Evolutionary conservation across 2,797 vertebrate genomes (phyloP).

Genomic region (Cuculus canorus): DNA sequence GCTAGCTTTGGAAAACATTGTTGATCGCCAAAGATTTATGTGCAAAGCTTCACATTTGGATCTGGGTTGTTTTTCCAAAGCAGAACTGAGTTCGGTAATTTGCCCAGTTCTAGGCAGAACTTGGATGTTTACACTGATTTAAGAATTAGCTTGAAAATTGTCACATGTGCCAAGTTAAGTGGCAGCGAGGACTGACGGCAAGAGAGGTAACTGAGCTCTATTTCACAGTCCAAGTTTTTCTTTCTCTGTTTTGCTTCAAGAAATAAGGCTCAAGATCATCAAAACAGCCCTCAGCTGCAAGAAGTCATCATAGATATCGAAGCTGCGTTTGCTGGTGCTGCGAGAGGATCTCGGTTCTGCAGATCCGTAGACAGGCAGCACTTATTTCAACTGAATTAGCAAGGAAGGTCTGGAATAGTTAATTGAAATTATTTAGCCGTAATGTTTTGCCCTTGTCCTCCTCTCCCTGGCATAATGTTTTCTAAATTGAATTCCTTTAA

Average conservation of each 20-base stretch:
- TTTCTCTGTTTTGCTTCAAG: neutral
- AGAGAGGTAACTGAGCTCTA: neutral
- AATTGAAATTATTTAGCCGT: conserved; percentile 56
- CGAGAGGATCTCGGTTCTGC: neutral
- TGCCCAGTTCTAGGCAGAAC: neutral
- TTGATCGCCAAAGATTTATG: neutral
- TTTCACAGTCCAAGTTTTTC: neutral
- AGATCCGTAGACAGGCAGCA: conserved; percentile 31
- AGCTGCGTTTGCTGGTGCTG: neutral
- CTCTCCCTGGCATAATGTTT: neutral
- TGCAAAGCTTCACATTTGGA: neutral
- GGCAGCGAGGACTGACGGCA: neutral
- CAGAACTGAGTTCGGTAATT: neutral
- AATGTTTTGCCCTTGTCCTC: neutral
- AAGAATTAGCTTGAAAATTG: neutral
- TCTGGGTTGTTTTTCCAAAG: neutral
- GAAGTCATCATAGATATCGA: rapidly evolving
- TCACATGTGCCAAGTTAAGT: neutral
- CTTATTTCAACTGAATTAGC: conserved; percentile 56
- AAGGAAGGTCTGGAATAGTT: conserved; percentile 55
- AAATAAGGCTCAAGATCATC: neutral
- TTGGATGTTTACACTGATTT: neutral
- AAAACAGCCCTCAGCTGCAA: neutral
- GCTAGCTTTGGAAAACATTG: neutral
- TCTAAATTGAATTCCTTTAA: conserved; percentile 54